Percentiles rank a stretch among this genome's conserved stretches.
phyloP scores from a whole-genome alignment of 2,113 vertebrate genomes.

The Apeltes quadracus region DNA sequence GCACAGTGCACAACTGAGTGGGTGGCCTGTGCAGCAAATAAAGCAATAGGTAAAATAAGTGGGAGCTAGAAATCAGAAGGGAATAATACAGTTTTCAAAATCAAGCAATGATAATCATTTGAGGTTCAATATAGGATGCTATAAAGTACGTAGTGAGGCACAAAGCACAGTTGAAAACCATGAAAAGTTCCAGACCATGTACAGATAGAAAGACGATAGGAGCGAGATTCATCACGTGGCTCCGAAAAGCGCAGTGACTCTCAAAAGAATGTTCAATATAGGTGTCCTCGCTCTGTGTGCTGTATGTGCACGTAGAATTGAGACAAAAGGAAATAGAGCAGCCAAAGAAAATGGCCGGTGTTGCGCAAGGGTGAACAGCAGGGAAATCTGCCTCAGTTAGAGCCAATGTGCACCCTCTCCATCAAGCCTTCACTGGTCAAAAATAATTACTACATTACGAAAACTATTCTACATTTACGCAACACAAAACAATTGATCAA shows the following conservation, averaged over 20 bases:
- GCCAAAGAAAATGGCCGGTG: background rate
- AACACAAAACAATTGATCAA: conserved; percentile 2
- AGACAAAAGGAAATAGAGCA: background rate
- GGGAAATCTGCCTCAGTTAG: background rate
- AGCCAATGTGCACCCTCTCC: background rate
- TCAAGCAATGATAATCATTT: background rate
- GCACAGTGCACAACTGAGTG: background rate
- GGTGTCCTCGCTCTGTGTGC: conserved; percentile 3
- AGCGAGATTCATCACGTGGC: background rate
- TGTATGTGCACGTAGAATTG: background rate
- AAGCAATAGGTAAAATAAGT: background rate
- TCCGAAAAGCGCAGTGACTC: background rate
- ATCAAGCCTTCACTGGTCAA: background rate
- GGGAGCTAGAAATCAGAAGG: background rate
- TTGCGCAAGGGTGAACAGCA: background rate
- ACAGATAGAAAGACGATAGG: background rate
- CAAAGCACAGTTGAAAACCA: background rate
- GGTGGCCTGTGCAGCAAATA: background rate
- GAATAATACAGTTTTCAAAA: background rate
- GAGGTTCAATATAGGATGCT: background rate
- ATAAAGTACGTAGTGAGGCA: background rate
- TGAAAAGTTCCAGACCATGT: background rate
- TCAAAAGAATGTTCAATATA: background rate
- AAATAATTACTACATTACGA: too few relatives aligned
- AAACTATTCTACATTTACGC: background rate